Conservation (phyloP, 2,888 invertebrate species). For the Pelosia muscerda region DNA sequence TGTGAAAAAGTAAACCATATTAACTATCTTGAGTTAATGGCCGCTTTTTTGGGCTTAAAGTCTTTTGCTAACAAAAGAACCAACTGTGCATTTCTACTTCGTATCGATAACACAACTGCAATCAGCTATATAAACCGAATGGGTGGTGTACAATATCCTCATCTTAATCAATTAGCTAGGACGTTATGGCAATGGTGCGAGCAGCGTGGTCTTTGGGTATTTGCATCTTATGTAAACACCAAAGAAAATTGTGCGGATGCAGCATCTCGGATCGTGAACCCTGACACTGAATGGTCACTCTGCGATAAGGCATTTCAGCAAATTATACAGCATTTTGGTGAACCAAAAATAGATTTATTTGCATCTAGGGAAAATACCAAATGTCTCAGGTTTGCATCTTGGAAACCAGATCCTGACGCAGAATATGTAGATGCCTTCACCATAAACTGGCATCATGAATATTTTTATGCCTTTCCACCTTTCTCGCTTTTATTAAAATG, state of each 20-base stretch:
- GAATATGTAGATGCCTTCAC: neutral
- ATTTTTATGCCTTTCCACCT: neutral
- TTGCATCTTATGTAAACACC: neutral
- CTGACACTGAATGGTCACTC: neutral
- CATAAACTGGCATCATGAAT: neutral
- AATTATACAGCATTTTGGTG: neutral
- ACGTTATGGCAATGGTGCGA: neutral
- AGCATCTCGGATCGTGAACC: neutral
- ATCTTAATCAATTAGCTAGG: neutral
- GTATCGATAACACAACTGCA: neutral
- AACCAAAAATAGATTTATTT: neutral
- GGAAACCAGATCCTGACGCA: neutral
- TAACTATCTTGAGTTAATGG: neutral
- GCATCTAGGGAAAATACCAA: neutral
- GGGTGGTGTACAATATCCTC: no score
- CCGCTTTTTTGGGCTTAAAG: neutral
- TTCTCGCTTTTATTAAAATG: conserved; percentile 5
- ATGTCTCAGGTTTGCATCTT: neutral
- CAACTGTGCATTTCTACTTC: neutral
- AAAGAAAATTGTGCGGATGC: neutral
- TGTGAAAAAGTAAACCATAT: neutral
- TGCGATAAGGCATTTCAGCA: neutral
- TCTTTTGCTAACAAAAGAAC: neutral
- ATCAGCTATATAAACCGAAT: neutral
- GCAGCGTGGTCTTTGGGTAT: neutral